A percentile compares a stretch with the other conserved stretches of the same genome.
Conservation (phyloP, 1,140 invertebrate genomes). For the Platorchestia sp. region DNA sequence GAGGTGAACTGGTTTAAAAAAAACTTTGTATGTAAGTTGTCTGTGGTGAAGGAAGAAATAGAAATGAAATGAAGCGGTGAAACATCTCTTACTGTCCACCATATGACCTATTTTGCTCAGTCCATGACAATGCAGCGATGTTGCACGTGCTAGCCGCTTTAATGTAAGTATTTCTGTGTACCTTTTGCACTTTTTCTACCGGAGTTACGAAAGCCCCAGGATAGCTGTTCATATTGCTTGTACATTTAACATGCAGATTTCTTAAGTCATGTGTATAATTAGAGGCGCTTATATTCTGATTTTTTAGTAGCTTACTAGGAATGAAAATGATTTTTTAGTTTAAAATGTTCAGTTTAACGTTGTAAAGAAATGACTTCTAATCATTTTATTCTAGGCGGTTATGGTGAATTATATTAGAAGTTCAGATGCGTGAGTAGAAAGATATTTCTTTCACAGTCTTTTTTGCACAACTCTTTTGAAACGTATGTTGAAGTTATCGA, state of each 20-base stretch:
- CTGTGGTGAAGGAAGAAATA: background rate
- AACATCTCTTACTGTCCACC: background rate
- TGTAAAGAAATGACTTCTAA: slow-evolving; percentile 28
- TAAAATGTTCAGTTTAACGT: background rate
- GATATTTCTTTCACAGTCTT: background rate
- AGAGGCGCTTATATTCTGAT: background rate
- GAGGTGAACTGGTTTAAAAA: background rate
- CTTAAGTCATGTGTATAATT: slow-evolving; percentile 9
- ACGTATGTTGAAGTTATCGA: background rate
- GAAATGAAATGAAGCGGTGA: background rate
- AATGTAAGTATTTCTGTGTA: slow-evolving; percentile 10
- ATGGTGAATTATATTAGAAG: background rate
- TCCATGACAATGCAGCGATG: slow-evolving; percentile 32
- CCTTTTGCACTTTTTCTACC: slow-evolving; percentile 42
- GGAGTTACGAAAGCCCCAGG: background rate
- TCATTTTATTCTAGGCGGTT: background rate
- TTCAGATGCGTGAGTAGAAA: background rate
- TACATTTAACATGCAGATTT: background rate
- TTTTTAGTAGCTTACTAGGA: background rate
- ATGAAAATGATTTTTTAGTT: slow-evolving; percentile 10
- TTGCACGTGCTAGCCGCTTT: background rate
- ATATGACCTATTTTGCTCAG: background rate
- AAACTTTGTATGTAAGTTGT: background rate
- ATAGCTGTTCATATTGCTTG: background rate
- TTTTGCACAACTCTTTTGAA: background rate